phyloP scores from a whole-genome alignment of 2,888 invertebrate species.

The Pilophorus perplexus region DNA sequence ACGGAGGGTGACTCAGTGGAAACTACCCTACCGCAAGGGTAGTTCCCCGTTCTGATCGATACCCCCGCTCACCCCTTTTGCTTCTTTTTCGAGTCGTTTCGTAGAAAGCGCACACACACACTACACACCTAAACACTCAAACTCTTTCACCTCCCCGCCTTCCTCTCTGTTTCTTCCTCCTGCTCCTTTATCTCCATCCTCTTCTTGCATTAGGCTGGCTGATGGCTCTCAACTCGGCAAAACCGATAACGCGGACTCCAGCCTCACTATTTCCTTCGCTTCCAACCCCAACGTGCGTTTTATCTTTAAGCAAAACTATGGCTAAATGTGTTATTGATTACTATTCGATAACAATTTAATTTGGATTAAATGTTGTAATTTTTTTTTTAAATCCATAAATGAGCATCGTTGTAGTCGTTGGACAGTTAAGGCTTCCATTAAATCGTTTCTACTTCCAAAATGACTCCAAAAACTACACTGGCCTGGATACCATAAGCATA shows the following conservation, averaged over 20 bases:
- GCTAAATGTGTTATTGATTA: too few relatives aligned
- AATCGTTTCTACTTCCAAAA: too few relatives aligned
- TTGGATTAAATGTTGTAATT: too few relatives aligned
- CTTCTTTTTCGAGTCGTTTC: background rate
- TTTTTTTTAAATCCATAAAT: too few relatives aligned
- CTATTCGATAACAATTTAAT: too few relatives aligned
- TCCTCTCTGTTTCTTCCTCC: background rate
- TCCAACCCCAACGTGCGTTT: too few relatives aligned
- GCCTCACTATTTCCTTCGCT: background rate
- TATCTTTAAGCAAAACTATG: too few relatives aligned
- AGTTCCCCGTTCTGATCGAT: constrained; percentile 4
- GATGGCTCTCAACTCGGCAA: constrained; percentile 18
- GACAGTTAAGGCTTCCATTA: too few relatives aligned
- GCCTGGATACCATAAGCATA: too few relatives aligned
- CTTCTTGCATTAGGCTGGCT: constrained; percentile 6
- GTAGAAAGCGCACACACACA: background rate
- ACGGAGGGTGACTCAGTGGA: constrained; percentile 23
- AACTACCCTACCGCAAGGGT: constrained; percentile 27
- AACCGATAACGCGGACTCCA: constrained; percentile 19
- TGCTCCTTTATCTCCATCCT: constrained; percentile 13
- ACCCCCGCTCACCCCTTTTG: background rate
- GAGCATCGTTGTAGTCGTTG: too few relatives aligned
- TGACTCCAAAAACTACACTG: too few relatives aligned
- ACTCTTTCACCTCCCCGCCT: constrained; percentile 13
- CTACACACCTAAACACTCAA: constrained; percentile 16